phyloP scores from a whole-genome alignment of 2,888 invertebrate genomes.

The Cantharis rustica region DNA sequence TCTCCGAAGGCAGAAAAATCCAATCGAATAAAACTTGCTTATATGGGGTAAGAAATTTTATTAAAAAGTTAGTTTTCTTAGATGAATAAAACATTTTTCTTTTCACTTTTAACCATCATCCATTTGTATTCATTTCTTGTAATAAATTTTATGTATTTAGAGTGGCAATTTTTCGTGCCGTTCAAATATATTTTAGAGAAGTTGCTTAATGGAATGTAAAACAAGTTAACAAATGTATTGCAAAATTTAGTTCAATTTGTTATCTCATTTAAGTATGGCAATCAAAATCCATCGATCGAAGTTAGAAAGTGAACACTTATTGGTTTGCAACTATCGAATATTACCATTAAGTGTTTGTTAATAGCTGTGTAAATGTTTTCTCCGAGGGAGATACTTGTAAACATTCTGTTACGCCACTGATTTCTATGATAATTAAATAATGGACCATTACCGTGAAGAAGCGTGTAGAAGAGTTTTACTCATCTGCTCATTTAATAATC shows the following conservation, averaged over 20 bases:
- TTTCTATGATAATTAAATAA: background rate
- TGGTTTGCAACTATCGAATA: background rate
- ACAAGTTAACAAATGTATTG: background rate
- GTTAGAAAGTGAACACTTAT: background rate
- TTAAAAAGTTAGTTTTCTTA: background rate
- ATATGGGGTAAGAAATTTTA: background rate
- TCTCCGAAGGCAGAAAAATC: too few relatives aligned
- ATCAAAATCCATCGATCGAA: background rate
- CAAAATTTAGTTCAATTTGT: background rate
- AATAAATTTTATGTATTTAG: background rate
- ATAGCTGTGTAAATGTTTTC: background rate
- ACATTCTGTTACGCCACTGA: background rate
- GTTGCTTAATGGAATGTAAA: background rate
- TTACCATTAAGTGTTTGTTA: background rate
- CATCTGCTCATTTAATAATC: background rate
- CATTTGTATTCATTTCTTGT: background rate
- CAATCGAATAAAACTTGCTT: too few relatives aligned
- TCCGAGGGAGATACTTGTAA: background rate
- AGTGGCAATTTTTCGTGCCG: background rate
- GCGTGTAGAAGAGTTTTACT: background rate
- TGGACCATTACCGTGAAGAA: background rate
- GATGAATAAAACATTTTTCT: background rate
- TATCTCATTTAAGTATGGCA: background rate
- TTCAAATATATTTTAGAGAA: background rate
- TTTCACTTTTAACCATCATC: background rate